Percentiles rank a stretch among this genome's conserved stretches.
phyloP scores from a whole-genome alignment of 2,797 vertebrate genomes.

The Leptodactylus fallax region DNA sequence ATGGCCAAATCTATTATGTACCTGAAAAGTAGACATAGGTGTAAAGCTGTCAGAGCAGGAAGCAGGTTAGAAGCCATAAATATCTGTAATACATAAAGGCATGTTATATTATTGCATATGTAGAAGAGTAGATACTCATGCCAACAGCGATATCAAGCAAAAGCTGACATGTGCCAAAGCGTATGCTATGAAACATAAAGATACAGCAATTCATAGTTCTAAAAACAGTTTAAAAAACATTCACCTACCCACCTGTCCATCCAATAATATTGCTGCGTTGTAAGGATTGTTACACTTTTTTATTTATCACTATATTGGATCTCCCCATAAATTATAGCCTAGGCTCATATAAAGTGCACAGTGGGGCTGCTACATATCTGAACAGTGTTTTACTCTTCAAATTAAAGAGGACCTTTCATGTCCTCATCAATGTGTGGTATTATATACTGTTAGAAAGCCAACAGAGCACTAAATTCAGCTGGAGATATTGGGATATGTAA shows the following conservation, averaged over 20 bases:
- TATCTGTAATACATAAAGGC: conserved; percentile 72
- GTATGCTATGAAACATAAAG: not conserved
- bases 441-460: no score
- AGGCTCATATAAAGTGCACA: not conserved
- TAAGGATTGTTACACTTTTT: not conserved
- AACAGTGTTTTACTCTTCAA: no score
- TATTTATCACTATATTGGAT: not conserved
- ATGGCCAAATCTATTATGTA: conserved; percentile 65
- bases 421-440: no score
- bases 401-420: no score
- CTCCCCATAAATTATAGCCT: not conserved
- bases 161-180: conserved; percentile 13
- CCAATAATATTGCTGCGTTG: no score
- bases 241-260: not conserved
- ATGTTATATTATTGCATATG: conserved; percentile 63
- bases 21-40: conserved; percentile 69
- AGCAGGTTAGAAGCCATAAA: conserved; percentile 70
- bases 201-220: not conserved
- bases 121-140: conserved; percentile 2
- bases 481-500: no score
- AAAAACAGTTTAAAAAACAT: not conserved
- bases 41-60: conserved; percentile 70
- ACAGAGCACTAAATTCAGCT: no score
- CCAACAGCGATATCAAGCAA: conserved; percentile 13
- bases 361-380: not conserved